Evolutionary conservation across 2,113 vertebrate species (phyloP).

Genomic region (Scatophagus argus): DNA sequence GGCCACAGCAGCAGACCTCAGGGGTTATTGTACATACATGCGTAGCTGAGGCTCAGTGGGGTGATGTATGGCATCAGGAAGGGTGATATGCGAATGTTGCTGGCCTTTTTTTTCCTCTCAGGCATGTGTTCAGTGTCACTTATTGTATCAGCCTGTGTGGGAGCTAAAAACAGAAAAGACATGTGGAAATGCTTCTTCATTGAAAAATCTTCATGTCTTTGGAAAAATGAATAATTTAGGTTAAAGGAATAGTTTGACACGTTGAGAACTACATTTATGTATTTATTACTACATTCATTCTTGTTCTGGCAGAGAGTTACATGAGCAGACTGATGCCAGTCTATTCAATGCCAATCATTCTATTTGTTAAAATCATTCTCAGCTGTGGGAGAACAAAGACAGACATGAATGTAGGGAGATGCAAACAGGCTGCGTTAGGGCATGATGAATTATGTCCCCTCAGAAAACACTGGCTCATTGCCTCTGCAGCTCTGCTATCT

Average conservation of each 20-base stretch:
- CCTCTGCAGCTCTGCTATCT: constrained; percentile 7
- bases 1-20: constrained; percentile 54
- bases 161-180: not conserved
- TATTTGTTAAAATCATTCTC: constrained; percentile 2
- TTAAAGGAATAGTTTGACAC: not conserved
- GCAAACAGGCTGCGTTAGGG: constrained; percentile 11
- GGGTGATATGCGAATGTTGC: constrained; percentile 42
- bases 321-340: not conserved
- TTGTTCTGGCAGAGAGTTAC: not conserved
- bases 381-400: constrained; percentile 33
- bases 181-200: not conserved
- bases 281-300: no score
- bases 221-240: not conserved
- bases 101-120: not conserved
- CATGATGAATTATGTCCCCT: constrained; percentile 9
- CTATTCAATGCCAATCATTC: no score
- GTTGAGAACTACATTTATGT: not conserved
- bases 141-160: not conserved
- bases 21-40: constrained; percentile 64
- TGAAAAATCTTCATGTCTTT: not conserved
- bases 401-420: constrained; percentile 15
- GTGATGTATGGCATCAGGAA: constrained; percentile 31
- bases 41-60: constrained; percentile 26
- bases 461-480: constrained; percentile 21
- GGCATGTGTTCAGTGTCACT: constrained; percentile 9